Percentiles rank a stretch among this genome's conserved stretches.
Conservation (phyloP, 2,797 vertebrate genomes). For the Peromyscus melanophrys region DNA sequence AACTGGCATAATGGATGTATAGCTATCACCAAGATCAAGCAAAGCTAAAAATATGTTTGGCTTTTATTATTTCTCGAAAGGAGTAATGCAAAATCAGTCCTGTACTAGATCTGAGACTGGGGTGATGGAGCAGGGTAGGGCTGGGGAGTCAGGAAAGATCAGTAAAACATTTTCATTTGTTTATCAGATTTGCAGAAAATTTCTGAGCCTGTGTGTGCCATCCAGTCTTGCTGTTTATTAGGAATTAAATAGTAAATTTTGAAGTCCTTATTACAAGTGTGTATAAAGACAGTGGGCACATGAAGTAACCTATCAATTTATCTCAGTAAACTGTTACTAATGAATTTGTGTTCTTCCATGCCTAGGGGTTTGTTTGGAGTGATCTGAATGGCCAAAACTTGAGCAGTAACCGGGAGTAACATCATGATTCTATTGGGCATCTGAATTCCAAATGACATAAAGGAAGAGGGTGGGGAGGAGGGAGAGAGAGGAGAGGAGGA, state of each 20-base stretch:
- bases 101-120: not conserved
- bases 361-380: slow-evolving; percentile 15
- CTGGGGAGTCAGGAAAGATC: not conserved
- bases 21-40: slow-evolving; percentile 18
- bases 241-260: slow-evolving; percentile 32
- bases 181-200: slow-evolving; percentile 35
- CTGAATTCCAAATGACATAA: slow-evolving; percentile 71
- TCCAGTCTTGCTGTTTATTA: slow-evolving; percentile 17
- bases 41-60: slow-evolving; percentile 49
- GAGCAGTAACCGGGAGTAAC: slow-evolving; percentile 77
- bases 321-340: slow-evolving; percentile 28
- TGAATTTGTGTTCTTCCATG: slow-evolving; percentile 33
- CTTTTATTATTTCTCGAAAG: slow-evolving; percentile 51
- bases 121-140: not conserved
- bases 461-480: slow-evolving; percentile 56
- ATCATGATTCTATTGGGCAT: slow-evolving; percentile 60
- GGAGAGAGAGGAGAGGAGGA: not conserved
- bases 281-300: not conserved
- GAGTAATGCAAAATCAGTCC: not conserved
- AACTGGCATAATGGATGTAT: slow-evolving; percentile 29
- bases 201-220: not conserved
- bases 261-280: slow-evolving; percentile 32
- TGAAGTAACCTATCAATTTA: slow-evolving; percentile 68
- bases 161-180: not conserved
- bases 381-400: slow-evolving; percentile 43